phyloP scores from a whole-genome alignment of 2,888 invertebrate genomes.

The Chymomyza amoena region DNA sequence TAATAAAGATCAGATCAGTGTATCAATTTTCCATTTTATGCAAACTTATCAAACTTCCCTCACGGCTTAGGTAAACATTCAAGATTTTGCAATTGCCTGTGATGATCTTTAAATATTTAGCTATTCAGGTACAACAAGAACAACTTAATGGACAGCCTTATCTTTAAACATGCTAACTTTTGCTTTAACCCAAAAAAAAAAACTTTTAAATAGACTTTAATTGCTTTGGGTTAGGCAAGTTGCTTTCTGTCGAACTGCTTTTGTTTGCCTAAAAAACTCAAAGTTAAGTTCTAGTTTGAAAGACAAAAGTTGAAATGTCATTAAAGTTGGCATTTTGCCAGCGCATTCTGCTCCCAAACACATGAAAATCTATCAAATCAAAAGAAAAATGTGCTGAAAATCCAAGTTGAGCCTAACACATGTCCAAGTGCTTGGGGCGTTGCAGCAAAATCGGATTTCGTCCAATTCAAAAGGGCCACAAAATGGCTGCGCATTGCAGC shows the following conservation, averaged over 20 bases:
- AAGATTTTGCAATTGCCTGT: too few species aligned
- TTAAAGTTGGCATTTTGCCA: constrained; percentile 33
- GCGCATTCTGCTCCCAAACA: background rate
- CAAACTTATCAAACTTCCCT: too few species aligned
- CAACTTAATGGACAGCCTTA: background rate
- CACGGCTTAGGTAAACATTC: too few species aligned
- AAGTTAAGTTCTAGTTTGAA: constrained; percentile 22
- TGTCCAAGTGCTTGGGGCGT: background rate
- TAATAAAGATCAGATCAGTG: too few species aligned
- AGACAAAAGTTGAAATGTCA: constrained; percentile 41
- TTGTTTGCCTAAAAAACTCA: constrained; percentile 67
- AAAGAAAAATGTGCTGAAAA: constrained; percentile 47
- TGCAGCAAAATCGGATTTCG: background rate
- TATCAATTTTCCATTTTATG: too few species aligned
- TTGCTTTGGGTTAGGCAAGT: constrained; percentile 48
- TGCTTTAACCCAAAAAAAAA: constrained; percentile 31
- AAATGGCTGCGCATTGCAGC: background rate
- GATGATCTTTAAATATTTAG: background rate
- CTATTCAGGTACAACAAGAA: background rate
- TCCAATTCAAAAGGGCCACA: background rate
- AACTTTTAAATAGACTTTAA: constrained; percentile 63
- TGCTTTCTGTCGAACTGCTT: constrained; percentile 23
- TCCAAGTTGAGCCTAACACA: constrained; percentile 39
- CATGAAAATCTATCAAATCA: background rate
- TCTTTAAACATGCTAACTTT: constrained; percentile 11